phyloP scores from a whole-genome alignment of 2,113 vertebrate species.

The Dunckerocampus dactyliophorus region DNA sequence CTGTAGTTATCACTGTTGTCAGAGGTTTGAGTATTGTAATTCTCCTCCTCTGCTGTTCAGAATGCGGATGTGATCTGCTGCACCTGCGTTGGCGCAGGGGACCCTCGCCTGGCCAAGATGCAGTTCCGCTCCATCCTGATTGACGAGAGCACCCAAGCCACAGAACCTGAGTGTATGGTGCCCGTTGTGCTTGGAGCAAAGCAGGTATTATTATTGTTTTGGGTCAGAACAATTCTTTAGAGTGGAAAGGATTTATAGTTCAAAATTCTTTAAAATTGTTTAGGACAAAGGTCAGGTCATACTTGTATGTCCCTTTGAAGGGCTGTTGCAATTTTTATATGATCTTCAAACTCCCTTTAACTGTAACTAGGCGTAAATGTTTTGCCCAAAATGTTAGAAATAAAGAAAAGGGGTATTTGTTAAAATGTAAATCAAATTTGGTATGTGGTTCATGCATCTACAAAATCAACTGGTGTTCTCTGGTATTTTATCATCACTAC shows the following conservation, averaged over 20 bases:
- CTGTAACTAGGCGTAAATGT: not conserved
- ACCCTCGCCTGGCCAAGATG: slow-evolving; percentile 95
- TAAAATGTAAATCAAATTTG: not conserved
- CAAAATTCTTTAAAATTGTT: too few relatives aligned
- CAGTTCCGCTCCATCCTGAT: slow-evolving; percentile 98
- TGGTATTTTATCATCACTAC: too few relatives aligned
- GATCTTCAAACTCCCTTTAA: too few relatives aligned
- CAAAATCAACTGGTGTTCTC: too few relatives aligned
- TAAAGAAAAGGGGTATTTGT: not conserved
- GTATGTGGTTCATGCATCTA: not conserved
- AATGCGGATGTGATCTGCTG: slow-evolving; percentile 98
- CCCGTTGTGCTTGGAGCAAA: slow-evolving; percentile 94
- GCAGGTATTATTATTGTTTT: slow-evolving; percentile 73
- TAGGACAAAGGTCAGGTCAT: not conserved
- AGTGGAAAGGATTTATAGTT: not conserved
- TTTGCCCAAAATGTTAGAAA: not conserved
- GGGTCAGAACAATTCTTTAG: not conserved
- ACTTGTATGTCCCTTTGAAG: not conserved
- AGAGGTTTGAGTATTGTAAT: not conserved
- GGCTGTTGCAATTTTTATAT: too few relatives aligned
- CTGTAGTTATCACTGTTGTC: not conserved
- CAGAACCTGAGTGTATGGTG: slow-evolving; percentile 97
- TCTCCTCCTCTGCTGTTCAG: slow-evolving; percentile 54
- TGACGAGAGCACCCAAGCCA: slow-evolving; percentile 97
- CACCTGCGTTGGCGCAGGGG: slow-evolving; percentile 93